These are phyloP conservation scores for Pantelozetes paolii DNA, from an alignment of 2,888 invertebrate species.

Conservation along the genomic window DNA sequence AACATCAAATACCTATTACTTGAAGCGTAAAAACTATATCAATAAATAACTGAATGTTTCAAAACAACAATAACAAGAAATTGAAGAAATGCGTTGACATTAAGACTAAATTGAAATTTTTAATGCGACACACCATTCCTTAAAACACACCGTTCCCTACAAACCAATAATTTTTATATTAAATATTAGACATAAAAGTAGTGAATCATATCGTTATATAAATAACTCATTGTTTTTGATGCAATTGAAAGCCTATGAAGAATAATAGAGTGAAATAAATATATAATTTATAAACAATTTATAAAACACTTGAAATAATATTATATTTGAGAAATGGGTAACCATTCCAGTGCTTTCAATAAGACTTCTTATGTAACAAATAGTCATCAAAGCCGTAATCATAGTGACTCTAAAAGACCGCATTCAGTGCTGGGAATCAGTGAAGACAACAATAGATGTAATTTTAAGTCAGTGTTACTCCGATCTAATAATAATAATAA, in stretches of 20 bases:
- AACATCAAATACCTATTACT: too few species aligned
- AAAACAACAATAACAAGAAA: too few species aligned
- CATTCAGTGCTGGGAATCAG: constrained; percentile 37
- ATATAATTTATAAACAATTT: background rate
- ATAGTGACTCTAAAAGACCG: constrained; percentile 31
- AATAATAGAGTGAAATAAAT: constrained; percentile 23
- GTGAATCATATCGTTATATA: constrained; percentile 21
- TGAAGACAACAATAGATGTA: constrained; percentile 28
- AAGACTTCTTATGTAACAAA: constrained; percentile 34
- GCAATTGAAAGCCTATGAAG: background rate
- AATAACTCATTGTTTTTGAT: constrained; percentile 13
- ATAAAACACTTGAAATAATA: background rate
- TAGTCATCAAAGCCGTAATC: constrained; percentile 5
- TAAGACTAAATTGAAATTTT: too few species aligned
- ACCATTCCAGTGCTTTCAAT: constrained; percentile 32
- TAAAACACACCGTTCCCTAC: too few species aligned
- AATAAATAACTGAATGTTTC: too few species aligned
- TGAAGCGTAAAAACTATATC: too few species aligned
- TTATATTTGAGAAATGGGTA: constrained; percentile 9
- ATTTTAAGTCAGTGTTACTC: constrained; percentile 30
- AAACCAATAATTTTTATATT: constrained; percentile 18
- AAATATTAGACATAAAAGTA: background rate
- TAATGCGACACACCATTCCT: too few species aligned
- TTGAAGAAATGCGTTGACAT: background rate
- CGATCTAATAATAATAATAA: constrained; percentile 4